Evolutionary conservation across 2,888 invertebrate genomes (phyloP).

Genomic region (Andricus curvator): DNA sequence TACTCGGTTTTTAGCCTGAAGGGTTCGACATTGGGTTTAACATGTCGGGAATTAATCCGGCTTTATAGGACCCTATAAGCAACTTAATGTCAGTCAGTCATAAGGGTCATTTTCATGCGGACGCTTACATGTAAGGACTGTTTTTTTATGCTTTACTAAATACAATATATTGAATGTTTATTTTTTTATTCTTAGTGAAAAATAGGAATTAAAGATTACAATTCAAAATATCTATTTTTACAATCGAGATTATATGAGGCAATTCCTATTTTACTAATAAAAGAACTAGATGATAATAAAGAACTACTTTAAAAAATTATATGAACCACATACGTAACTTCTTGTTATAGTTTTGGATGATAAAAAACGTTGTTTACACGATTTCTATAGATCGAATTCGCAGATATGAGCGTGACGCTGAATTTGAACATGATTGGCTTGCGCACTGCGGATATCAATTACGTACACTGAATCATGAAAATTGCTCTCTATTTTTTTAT

Average conservation of each 20-base stretch:
- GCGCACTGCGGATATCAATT: neutral
- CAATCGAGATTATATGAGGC: neutral
- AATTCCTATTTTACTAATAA: neutral
- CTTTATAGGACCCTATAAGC: too few species aligned
- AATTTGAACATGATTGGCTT: neutral
- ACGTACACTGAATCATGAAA: neutral
- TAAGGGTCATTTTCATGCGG: too few species aligned
- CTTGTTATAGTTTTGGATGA: slow-evolving; percentile 3
- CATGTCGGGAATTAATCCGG: too few species aligned
- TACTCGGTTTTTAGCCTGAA: too few species aligned
- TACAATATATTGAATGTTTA: too few species aligned
- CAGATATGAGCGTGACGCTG: slow-evolving; percentile 7
- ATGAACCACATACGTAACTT: slow-evolving; percentile 7
- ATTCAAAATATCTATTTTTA: neutral
- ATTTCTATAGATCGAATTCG: slow-evolving; percentile 2
- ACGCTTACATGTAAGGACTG: too few species aligned
- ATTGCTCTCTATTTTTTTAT: neutral
- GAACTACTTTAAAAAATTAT: neutral
- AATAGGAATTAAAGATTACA: neutral
- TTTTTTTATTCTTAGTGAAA: neutral
- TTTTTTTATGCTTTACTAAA: too few species aligned
- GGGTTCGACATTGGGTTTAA: too few species aligned
- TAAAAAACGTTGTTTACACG: slow-evolving; percentile 26
- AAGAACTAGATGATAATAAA: neutral
- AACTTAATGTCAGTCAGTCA: too few species aligned